These are phyloP conservation scores for Perca schrenkii DNA, from an alignment of 2,113 vertebrate genomes.

Conservation along the genomic window DNA sequence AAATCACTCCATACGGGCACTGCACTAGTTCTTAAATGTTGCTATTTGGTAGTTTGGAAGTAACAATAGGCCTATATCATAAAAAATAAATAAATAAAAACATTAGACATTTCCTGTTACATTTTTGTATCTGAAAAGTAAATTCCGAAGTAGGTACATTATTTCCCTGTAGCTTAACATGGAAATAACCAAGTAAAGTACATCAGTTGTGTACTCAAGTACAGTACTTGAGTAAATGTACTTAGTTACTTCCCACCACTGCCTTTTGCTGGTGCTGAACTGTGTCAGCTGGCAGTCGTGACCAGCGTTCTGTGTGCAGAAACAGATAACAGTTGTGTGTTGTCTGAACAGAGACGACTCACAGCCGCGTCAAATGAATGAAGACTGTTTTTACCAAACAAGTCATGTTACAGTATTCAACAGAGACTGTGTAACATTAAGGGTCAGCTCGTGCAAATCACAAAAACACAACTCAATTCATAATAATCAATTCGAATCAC, in stretches of 20 bases:
- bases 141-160: too few species aligned
- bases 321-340: slow-evolving; percentile 4
- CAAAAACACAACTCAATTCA: neutral
- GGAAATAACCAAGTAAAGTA: too few species aligned
- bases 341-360: slow-evolving; percentile 14
- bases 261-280: neutral
- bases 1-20: too few species aligned
- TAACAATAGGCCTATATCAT: too few species aligned
- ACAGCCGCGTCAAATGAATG: neutral
- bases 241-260: too few species aligned
- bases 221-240: neutral
- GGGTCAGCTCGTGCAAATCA: neutral
- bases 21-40: too few species aligned
- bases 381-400: slow-evolving; percentile 13
- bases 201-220: neutral
- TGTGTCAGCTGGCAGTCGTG: slow-evolving; percentile 12
- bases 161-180: too few species aligned
- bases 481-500: too few species aligned
- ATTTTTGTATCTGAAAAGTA: too few species aligned
- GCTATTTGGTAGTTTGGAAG: too few species aligned
- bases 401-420: neutral
- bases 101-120: too few species aligned
- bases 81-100: too few species aligned
- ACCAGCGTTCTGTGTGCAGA: neutral
- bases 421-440: neutral